Base-by-base conservation (phyloP, 2,797 vertebrate species). In the Syngnathus rostellatus region DNA sequence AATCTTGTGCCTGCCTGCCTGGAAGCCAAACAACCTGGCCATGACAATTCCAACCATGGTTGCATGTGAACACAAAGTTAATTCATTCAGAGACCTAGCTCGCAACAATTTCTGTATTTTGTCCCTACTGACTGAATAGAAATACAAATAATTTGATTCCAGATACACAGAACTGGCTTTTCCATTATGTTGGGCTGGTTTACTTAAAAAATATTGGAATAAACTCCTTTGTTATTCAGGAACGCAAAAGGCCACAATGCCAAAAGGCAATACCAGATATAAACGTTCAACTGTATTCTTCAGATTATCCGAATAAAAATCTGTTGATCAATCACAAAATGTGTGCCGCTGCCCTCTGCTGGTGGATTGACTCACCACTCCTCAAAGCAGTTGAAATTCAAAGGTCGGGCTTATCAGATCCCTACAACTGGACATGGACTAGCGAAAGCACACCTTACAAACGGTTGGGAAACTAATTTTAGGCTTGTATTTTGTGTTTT, bases 1-100 rank as follows among this genome's bases (percentile, higher is more conserved):
- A 65, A 31, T 83, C 75, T 11, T 48, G 72, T 70, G 83, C 0
- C 74, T 25, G 68, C 79, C 86, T 25, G 68, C 79, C 85, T 86
- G 83, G 80, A 82, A 70, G 73, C 72, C 72, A 70, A 81, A 84
- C 67, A 53, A 73, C 66, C 59, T 43, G 58, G 53, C 59, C 60
- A 65, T 64, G 71, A 54, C 62, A 41, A 70, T 60, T 53, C 65
- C 31, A 48, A 19, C 19, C 16, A 21, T 14, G 19, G 55, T 58
- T 38, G 25, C 16, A 45, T 43, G 16, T 7, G 1, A 43, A 8
- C 5, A 8, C 55, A 57, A 37, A 37, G 14, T 37, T 17, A 2
- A 61, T 6, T 38, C 58, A 9, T 61, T 61, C 17, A 2, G n/a
- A 55, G 53, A n/a, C 37, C 40, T 6, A 17, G 37, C 11, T 61